Conservation (phyloP, 2,797 vertebrate genomes). For the Peromyscus aztecus region DNA sequence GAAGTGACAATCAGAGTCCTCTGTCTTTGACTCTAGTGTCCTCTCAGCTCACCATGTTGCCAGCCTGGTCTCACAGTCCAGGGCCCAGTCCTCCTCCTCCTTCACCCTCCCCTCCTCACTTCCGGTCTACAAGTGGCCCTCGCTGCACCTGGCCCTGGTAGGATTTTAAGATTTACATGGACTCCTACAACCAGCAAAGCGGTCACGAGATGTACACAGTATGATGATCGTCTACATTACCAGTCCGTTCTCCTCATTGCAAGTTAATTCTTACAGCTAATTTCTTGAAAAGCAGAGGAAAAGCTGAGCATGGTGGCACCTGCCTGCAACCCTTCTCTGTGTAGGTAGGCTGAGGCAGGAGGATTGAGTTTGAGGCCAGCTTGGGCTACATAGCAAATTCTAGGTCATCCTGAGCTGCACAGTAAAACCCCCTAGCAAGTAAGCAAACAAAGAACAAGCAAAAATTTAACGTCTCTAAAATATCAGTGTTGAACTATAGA, state of each 20-base stretch:
- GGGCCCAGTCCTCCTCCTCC: background rate
- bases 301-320: background rate
- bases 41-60: background rate
- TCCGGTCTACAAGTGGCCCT: background rate
- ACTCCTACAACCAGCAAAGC: background rate
- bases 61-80: background rate
- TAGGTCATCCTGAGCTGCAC: background rate
- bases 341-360: background rate
- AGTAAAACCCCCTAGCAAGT: background rate
- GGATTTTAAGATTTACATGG: background rate
- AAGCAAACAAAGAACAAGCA: background rate
- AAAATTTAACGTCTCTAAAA: background rate
- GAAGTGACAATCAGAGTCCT: background rate
- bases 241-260: background rate
- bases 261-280: background rate
- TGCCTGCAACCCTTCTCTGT: background rate
- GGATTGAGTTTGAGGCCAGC: background rate
- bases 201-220: background rate
- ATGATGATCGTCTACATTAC: background rate
- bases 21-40: background rate
- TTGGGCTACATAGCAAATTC: background rate
- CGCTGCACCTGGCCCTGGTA: background rate
- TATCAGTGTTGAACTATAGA: background rate
- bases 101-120: background rate
- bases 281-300: background rate